Evolutionary conservation across 2,888 invertebrate species (phyloP), one percentile per base, ranked within the genome.

Genomic region (Globia sparganii): DNA sequence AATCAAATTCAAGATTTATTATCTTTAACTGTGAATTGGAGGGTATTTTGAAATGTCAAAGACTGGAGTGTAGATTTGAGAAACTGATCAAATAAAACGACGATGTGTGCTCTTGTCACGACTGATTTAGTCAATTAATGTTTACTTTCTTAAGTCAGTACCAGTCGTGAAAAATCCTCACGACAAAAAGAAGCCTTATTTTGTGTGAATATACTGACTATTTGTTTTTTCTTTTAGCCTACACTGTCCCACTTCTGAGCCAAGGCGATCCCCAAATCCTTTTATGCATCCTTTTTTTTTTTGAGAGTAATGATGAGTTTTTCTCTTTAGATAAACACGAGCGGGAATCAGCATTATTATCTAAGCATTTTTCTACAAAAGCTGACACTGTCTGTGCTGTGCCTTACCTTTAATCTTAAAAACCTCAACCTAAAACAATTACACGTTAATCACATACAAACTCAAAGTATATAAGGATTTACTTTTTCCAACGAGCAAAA

Each of bases 1-100:
- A 77, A 82, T 82, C 86, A 82, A 82, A 85, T 86, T 76, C 66
- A 65, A 49, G 58, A 67, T 58, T 58, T n/a, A 69, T 82, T 80
- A 73, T 75, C 76, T 75, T 31, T 62, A 8, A 40, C 69, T 58
- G 46, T 77, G 11, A 31, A 58, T 83, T 43, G 18, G 49, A 25
- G 34, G 49, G 31, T 81, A 34, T 49, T 66, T 61, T 81, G 37
- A 72, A 64, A 0, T 65, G 25, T 49, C 31, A 0, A 34, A 40
- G n/a, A 34, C 6, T 18, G 28, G 2, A 49, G 21, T 31, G 18
- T 46, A 5, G 9, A 58, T 25, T 9, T 68, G 6, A 62, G 34
- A 13, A 34, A 40, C 3, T 28, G 18, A 64, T 37, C 53, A n/a
- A n/a, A n/a, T n/a, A 9, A 56, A 56, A 56, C 11, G 11, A 56